Conservation (phyloP, 2,888 invertebrate species). For the Trisateles emortualis region DNA sequence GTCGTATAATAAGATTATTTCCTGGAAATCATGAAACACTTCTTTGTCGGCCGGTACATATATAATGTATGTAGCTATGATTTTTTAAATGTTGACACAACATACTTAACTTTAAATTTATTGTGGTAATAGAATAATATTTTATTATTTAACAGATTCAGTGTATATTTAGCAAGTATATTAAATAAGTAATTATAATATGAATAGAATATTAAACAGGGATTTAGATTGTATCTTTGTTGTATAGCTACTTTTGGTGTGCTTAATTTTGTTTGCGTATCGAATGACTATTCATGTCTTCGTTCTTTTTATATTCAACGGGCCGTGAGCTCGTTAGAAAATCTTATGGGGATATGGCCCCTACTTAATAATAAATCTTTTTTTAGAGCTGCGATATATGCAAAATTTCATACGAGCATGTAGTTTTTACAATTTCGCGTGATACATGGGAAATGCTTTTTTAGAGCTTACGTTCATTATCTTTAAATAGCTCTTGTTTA, state of each 20-base stretch:
- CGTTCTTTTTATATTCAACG: neutral
- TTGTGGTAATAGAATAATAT: conserved; percentile 23
- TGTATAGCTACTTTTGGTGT: neutral
- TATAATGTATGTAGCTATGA: conserved; percentile 32
- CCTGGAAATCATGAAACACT: conserved; percentile 79
- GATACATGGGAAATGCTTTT: no score
- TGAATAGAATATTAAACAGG: conserved; percentile 1
- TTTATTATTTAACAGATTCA: conserved; percentile 6
- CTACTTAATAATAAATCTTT: no score
- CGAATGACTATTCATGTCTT: neutral
- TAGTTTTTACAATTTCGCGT: no score
- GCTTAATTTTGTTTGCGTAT: neutral
- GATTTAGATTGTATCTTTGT: neutral
- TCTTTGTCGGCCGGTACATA: conserved; percentile 61
- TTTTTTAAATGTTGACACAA: conserved; percentile 23
- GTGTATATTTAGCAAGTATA: conserved; percentile 1
- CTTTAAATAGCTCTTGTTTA: no score
- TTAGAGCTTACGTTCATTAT: no score
- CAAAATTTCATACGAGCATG: no score
- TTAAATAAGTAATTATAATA: neutral
- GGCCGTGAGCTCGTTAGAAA: neutral
- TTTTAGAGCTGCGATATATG: no score
- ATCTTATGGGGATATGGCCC: no score
- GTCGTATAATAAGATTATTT: conserved; percentile 80
- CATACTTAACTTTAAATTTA: conserved; percentile 24